Evolutionary conservation across 2,888 invertebrate species (phyloP).

Genomic region (Gari tellinella): DNA sequence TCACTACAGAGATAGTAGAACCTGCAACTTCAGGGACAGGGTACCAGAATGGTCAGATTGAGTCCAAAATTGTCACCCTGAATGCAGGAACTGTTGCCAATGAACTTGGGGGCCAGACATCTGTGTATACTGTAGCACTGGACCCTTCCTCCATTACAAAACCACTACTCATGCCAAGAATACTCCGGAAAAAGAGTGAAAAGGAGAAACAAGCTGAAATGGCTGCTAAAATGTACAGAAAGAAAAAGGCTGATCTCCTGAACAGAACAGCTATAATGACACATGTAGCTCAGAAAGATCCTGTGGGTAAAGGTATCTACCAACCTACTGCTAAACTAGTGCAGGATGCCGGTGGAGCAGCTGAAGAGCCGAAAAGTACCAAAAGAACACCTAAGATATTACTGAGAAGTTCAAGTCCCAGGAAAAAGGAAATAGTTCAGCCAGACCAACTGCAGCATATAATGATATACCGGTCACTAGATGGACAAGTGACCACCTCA

Average conservation of each 20-base stretch:
- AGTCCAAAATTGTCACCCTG: conserved; percentile 46
- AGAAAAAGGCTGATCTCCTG: conserved; percentile 37
- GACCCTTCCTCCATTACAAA: conserved; percentile 46
- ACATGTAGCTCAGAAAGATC: too few species aligned
- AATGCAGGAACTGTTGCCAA: conserved; percentile 48
- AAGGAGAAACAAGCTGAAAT: conserved; percentile 50
- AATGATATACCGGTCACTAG: too few species aligned
- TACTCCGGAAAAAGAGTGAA: conserved; percentile 26
- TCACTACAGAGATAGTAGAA: not conserved
- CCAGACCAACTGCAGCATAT: too few species aligned
- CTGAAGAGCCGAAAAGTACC: too few species aligned
- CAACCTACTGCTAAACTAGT: too few species aligned
- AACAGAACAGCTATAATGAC: not conserved
- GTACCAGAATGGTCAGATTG: conserved; percentile 44
- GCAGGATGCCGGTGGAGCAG: too few species aligned
- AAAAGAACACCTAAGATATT: too few species aligned
- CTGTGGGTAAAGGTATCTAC: too few species aligned
- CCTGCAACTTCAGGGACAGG: not conserved
- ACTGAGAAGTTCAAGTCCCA: too few species aligned
- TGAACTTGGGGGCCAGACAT: conserved; percentile 49
- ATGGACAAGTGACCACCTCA: too few species aligned
- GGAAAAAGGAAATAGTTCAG: too few species aligned
- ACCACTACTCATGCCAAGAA: conserved; percentile 42
- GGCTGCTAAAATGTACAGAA: conserved; percentile 38
- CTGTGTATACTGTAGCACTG: conserved; percentile 50